Conservation (phyloP, 2,113 vertebrate genomes). For the Ancistrus triradiatus region DNA sequence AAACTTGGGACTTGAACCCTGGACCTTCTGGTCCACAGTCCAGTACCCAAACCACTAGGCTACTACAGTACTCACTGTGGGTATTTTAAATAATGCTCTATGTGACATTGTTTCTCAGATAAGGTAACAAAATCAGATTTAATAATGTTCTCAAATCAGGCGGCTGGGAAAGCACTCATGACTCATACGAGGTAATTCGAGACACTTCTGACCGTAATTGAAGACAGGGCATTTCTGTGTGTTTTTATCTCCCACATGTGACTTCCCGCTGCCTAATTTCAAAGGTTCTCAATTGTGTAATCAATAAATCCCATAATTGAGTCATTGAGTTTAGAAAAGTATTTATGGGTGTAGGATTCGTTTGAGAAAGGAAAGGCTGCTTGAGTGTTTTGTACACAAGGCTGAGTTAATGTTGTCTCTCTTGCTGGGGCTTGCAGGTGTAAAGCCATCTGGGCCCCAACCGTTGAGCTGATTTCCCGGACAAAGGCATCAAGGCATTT, state of each 20-base stretch:
- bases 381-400: conserved; percentile 17
- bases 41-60: too few relatives aligned
- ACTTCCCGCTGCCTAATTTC: conserved; percentile 14
- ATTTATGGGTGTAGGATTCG: not conserved
- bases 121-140: too few relatives aligned
- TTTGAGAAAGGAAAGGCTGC: conserved; percentile 33
- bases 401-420: conserved; percentile 30
- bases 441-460: conserved; percentile 60
- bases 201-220: conserved; percentile 41
- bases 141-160: too few relatives aligned
- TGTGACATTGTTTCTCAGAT: too few relatives aligned
- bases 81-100: too few relatives aligned
- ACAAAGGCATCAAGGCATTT: conserved; percentile 30
- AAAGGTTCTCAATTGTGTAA: conserved; percentile 1
- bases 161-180: conserved; percentile 40
- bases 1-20: too few relatives aligned
- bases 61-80: too few relatives aligned
- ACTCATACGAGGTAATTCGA: conserved; percentile 30
- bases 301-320: conserved; percentile 22
- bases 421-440: conserved; percentile 59
- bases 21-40: too few relatives aligned
- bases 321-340: conserved; percentile 15
- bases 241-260: conserved; percentile 42
- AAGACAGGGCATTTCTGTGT: too few relatives aligned
- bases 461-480: conserved; percentile 61